phyloP scores from a whole-genome alignment of 2,113 vertebrate genomes.

The Micronycteris hirsuta region DNA sequence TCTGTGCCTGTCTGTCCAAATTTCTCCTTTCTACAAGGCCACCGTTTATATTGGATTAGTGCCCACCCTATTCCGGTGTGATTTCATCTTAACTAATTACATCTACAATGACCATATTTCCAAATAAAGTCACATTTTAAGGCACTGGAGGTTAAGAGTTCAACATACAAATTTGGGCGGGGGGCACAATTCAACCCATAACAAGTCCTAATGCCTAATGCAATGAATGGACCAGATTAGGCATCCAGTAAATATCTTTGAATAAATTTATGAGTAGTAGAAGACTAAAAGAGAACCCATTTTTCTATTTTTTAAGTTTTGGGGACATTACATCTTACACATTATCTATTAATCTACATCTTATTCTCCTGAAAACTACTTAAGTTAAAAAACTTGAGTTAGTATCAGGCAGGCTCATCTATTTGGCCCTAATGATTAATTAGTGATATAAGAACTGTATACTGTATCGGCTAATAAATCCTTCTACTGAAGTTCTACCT shows the following conservation, averaged over 20 bases:
- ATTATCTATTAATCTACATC: neutral
- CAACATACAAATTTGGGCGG: neutral
- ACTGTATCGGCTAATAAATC: slow-evolving; percentile 13
- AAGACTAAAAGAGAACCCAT: neutral
- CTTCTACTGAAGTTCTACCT: neutral
- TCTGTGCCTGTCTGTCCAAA: neutral
- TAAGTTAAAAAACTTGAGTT: slow-evolving; percentile 33
- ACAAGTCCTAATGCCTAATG: neutral
- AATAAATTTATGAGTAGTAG: neutral
- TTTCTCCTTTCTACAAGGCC: neutral
- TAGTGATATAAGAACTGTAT: neutral
- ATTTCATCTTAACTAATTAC: neutral
- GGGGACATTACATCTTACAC: neutral
- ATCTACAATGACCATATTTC: neutral
- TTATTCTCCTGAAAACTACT: slow-evolving; percentile 14
- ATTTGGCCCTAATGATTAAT: slow-evolving; percentile 12
- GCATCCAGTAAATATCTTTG: neutral
- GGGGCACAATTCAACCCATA: neutral
- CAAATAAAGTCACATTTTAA: neutral
- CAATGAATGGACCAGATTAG: neutral
- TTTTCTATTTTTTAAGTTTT: neutral
- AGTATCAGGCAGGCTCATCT: neutral
- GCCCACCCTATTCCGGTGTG: neutral
- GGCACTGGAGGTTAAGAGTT: neutral
- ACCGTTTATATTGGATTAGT: neutral